Percentiles rank a stretch among this genome's conserved stretches.
phyloP scores from a whole-genome alignment of 2,797 vertebrate species.

The Onychomys torridus region DNA sequence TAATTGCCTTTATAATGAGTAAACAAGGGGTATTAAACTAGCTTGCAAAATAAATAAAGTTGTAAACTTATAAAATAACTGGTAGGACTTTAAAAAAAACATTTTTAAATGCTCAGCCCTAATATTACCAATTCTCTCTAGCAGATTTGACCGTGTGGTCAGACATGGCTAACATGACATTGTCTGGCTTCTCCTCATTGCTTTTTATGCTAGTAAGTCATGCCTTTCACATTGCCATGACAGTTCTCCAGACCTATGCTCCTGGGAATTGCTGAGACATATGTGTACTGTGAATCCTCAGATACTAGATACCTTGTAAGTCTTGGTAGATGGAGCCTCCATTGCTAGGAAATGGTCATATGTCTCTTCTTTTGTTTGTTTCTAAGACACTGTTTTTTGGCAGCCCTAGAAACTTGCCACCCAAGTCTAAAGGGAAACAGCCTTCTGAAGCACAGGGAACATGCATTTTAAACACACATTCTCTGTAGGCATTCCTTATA shows the following conservation, averaged over 20 bases:
- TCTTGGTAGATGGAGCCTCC: not conserved
- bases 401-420: not conserved
- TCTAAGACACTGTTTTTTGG: not conserved
- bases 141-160: not conserved
- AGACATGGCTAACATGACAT: not conserved
- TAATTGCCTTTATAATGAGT: not conserved
- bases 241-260: not conserved
- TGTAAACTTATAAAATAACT: not conserved
- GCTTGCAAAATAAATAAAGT: not conserved
- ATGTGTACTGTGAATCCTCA: not conserved
- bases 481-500: not conserved
- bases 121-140: not conserved
- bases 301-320: not conserved
- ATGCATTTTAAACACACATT: not conserved
- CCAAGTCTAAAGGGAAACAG: not conserved
- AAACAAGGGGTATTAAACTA: not conserved
- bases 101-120: not conserved
- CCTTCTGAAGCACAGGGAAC: not conserved
- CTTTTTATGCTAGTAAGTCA: not conserved
- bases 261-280: not conserved
- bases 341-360: fast-evolving
- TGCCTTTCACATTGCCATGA: not conserved
- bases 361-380: not conserved
- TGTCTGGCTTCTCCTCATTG: not conserved
- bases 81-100: not conserved